Percentiles rank a stretch among this genome's conserved stretches.
These are phyloP conservation scores for Coturnix japonica DNA, from an alignment of 2,113 vertebrate genomes.

Conservation along the genomic window DNA sequence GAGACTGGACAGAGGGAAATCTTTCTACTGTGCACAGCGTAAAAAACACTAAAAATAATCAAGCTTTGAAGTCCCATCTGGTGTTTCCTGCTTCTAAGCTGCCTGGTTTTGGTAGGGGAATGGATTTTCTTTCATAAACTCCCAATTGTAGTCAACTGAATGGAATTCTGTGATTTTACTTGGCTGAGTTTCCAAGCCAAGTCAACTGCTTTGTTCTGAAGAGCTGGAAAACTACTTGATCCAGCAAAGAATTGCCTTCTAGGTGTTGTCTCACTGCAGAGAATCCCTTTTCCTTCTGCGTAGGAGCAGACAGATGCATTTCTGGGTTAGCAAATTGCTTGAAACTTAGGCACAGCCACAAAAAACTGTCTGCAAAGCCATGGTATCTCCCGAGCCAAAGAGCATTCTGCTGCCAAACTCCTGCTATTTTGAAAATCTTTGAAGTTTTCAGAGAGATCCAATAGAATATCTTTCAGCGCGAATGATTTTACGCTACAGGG, in stretches of 20 bases:
- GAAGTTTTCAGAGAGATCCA: slow-evolving; percentile 11
- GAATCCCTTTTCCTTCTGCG: not conserved
- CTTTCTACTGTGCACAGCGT: not conserved
- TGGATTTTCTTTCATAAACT: slow-evolving; percentile 46
- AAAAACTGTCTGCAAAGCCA: not conserved
- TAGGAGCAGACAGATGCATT: slow-evolving; percentile 10
- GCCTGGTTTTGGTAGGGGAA: not conserved
- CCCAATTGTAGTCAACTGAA: slow-evolving; percentile 30
- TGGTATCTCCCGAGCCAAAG: slow-evolving; percentile 1
- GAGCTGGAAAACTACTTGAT: slow-evolving; percentile 44
- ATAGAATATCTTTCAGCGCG: not conserved
- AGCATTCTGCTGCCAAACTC: slow-evolving; percentile 26
- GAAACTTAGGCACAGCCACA: not conserved
- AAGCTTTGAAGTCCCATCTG: slow-evolving; percentile 44
- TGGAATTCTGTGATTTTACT: slow-evolving; percentile 43
- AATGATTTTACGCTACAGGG: not conserved
- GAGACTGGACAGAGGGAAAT: not conserved
- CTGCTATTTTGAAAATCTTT: slow-evolving; percentile 18
- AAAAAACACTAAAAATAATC: not conserved
- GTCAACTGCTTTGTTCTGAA: slow-evolving; percentile 23
- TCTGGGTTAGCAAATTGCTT: not conserved
- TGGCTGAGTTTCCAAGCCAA: not conserved
- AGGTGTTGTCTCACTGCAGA: not conserved
- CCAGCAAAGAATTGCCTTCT: slow-evolving; percentile 7
- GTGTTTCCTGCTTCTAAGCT: slow-evolving; percentile 21